Evolutionary conservation across 2,797 vertebrate species (phyloP), one percentile per base, ranked within the genome.

Genomic region (Clamator glandarius): DNA sequence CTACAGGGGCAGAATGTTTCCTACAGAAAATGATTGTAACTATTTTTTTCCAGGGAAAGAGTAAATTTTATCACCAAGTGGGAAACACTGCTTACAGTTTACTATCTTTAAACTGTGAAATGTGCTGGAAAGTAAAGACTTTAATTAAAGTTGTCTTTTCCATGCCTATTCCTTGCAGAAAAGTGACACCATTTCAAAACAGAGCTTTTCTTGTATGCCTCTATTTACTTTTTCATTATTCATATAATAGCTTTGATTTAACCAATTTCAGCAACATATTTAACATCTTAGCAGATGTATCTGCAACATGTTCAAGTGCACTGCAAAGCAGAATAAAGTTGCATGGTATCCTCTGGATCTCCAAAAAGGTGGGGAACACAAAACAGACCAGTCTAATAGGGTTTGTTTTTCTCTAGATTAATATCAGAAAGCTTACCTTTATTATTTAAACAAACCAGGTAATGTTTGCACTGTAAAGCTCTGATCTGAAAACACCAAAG

Each of bases 401-500:
- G 21, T 48, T 48, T 44, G 39, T 7, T 48, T 75, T 42, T 91
- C 91, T 84, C 36, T 26, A 26, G 51, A 84, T 41, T 92, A 63
- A 92, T 0, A 0, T 69, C 89, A 81, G 41, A 91, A 85, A 12
- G 77, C 29, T 31, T 79, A 46, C 46, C 39, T 78, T 90, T 92
- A 84, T 89, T 94, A 63, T 87, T 93, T 93, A 87, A 96, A 90
- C 67, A 95, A 97, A 96, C 72, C 42, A 59, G 31, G 69, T 42
- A 72, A 33, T 86, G 46, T 89, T 96, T 95, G 68, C 73, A 90
- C 66, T 95, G 84, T 92, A 94, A 83, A 92, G 90, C 90, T 96
- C 58, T 90, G 55, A 94, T 91, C 50, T 69, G 79, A 77, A 93
- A 89, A 72, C 63, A 88, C 31, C 77, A 95, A 83, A 87, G 88